Base-by-base conservation (phyloP, 2,797 vertebrate genomes). In the Cirrhinus mrigala region DNA sequence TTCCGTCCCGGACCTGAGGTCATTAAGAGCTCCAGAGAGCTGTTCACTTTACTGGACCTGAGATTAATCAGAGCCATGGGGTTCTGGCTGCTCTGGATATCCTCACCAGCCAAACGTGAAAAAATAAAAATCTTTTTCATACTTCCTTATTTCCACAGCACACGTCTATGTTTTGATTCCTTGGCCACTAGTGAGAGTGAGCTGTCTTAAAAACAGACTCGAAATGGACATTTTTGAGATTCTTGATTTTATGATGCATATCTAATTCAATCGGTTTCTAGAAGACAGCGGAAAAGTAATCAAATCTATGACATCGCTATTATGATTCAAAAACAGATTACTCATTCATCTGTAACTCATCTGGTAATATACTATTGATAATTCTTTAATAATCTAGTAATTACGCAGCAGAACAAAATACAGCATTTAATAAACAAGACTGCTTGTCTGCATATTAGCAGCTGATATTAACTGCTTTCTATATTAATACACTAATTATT, bases 141-240 rank as follows among this genome's bases (percentile, higher is more conserved):
- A 82, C 77, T 83, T 88, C 83, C 89, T 89, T 90, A 71, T 84
- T 89, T 88, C 86, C 88, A 83, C 78, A 1, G 89, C 83, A 90
- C 93, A 94, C 91, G 90, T 90, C 90, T 92, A 89, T 94, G 93
- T 94, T 94, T 95, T 94, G 88, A 81, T 92, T 92, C 85, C 87
- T 89, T 89, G 91, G 84, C 11, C 84, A 85, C 90, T 88, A 84
- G 16, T 85, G 88, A 89, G 90, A 90, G 86, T 52, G 58, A 73
- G 79, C 88, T 79, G 90, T 89, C 90, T 54, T 62, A 79, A 82
- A 62, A 60, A 83, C 83, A 83, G 70, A 50, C 48, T 40, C 9
- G 58, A 14, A 84, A 68, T 80, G 54, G 14, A 14, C 58, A 83
- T 66, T 66, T 83, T 68, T 76, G 29, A 54, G 29, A 83, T 76